Evolutionary conservation across 2,113 vertebrate species (phyloP).

Genomic region (Syngnathus typhle): DNA sequence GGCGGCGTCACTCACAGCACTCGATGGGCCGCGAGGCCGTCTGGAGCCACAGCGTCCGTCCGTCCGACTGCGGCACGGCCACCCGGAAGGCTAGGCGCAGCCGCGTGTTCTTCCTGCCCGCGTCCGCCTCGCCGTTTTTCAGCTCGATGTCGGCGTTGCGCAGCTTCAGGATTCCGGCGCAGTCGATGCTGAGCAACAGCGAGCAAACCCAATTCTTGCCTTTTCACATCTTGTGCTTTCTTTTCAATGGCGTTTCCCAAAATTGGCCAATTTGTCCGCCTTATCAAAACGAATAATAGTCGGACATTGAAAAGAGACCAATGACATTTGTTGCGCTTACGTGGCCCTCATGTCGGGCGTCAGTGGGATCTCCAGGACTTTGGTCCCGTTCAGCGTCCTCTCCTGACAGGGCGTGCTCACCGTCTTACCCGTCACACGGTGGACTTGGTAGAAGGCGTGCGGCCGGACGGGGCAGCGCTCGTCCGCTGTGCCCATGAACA

Average conservation of each 20-base stretch:
- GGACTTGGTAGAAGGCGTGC: slow-evolving; percentile 94
- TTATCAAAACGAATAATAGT: too few species aligned
- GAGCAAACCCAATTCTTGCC: neutral
- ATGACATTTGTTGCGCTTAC: slow-evolving; percentile 54
- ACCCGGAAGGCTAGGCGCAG: slow-evolving; percentile 90
- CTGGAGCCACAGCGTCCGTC: slow-evolving; percentile 84
- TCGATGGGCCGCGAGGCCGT: slow-evolving; percentile 84
- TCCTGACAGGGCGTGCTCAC: slow-evolving; percentile 90
- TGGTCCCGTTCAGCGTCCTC: slow-evolving; percentile 76
- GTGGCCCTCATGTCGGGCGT: slow-evolving; percentile 92
- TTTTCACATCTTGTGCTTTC: too few species aligned
- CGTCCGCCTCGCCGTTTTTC: slow-evolving; percentile 90
- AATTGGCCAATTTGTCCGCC: too few species aligned
- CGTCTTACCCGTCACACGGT: slow-evolving; percentile 93
- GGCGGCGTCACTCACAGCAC: slow-evolving; percentile 81
- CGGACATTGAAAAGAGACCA: too few species aligned
- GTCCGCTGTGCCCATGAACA: slow-evolving; percentile 96
- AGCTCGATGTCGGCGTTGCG: slow-evolving; percentile 98
- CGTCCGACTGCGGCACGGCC: slow-evolving; percentile 80
- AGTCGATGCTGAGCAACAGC: slow-evolving; percentile 79
- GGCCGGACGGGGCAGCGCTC: slow-evolving; percentile 81
- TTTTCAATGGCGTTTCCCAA: too few species aligned
- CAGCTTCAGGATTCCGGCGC: slow-evolving; percentile 92
- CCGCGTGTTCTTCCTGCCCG: slow-evolving; percentile 93
- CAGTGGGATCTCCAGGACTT: slow-evolving; percentile 90